A percentile compares a stretch with the other conserved stretches of the same genome.
Evolutionary conservation across 2,888 invertebrate species (phyloP).

Genomic region (Nemurella pictetii): DNA sequence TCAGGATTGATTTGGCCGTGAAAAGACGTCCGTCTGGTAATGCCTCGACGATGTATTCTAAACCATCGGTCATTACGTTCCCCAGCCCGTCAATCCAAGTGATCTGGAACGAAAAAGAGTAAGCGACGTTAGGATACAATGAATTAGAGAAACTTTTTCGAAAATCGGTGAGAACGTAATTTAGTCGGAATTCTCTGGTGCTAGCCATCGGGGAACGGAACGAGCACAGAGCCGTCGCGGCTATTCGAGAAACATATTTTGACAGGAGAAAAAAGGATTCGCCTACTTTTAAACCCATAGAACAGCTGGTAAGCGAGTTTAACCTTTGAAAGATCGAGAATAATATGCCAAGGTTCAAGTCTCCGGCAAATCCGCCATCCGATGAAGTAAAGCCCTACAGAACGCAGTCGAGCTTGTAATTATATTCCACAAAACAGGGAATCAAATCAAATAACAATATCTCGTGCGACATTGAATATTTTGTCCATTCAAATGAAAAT

Average conservation of each 20-base stretch:
- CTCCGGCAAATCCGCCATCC: slow-evolving; percentile 2
- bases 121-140: not conserved
- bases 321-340: slow-evolving; percentile 23
- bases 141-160: slow-evolving; percentile 9
- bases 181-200: not conserved
- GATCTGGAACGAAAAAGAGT: slow-evolving; percentile 59
- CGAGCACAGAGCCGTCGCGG: not conserved
- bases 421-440: slow-evolving; percentile 20
- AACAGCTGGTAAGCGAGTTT: slow-evolving; percentile 28
- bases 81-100: slow-evolving; percentile 92
- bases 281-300: slow-evolving; percentile 10
- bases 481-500: not conserved
- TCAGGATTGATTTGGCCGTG: slow-evolving; percentile 82
- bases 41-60: slow-evolving; percentile 71
- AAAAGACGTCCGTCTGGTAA: slow-evolving; percentile 79
- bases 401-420: slow-evolving; percentile 23
- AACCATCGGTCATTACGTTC: slow-evolving; percentile 78
- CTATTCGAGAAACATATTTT: slow-evolving; percentile 14
- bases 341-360: slow-evolving; percentile 16
- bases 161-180: not conserved
- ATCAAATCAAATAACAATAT: slow-evolving; percentile 9
- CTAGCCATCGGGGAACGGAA: no score
- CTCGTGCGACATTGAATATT: slow-evolving; percentile 14
- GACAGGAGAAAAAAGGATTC: slow-evolving; percentile 17
- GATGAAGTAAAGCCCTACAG: slow-evolving; percentile 10